Evolutionary conservation across 2,888 invertebrate genomes (phyloP).

Genomic region (Pammene aurita): DNA sequence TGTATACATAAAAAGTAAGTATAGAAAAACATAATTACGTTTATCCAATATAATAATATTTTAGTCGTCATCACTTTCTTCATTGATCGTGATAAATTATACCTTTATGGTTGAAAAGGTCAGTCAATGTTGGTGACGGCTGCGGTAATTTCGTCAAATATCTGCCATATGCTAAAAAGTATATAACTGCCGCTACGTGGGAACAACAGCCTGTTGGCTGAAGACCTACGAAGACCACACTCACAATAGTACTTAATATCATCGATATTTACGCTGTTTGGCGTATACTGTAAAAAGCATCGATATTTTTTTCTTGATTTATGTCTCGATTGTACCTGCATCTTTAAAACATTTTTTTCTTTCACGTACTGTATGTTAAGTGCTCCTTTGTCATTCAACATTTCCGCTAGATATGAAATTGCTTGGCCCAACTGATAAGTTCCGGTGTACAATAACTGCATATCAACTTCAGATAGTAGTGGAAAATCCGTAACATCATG

Average conservation of each 20-base stretch:
- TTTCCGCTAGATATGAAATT: slow-evolving; percentile 11
- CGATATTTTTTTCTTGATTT: not conserved
- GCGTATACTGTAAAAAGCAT: not conserved
- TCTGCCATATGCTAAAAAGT: slow-evolving; percentile 6
- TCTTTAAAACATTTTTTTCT: slow-evolving; percentile 7
- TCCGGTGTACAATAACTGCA: slow-evolving; percentile 12
- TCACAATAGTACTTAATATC: slow-evolving; percentile 5
- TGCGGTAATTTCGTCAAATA: slow-evolving; percentile 1
- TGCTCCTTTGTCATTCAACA: slow-evolving; percentile 4
- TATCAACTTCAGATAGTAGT: not conserved
- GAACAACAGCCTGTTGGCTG: slow-evolving; percentile 1
- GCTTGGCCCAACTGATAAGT: slow-evolving; percentile 13
- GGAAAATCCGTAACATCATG: slow-evolving; percentile 6
- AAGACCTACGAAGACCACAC: slow-evolving; percentile 9
- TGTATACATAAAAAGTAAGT: not conserved
- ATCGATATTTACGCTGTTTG: not conserved
- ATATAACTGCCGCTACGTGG: not conserved
- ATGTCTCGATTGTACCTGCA: slow-evolving; percentile 3
- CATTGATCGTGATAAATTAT: slow-evolving; percentile 6
- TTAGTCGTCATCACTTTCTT: slow-evolving; percentile 8
- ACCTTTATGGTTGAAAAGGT: slow-evolving; percentile 6
- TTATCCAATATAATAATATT: slow-evolving; percentile 6
- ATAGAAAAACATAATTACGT: slow-evolving; percentile 12
- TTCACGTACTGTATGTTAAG: slow-evolving; percentile 6
- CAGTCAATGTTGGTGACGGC: slow-evolving; percentile 2